phyloP scores from a whole-genome alignment of 2,797 vertebrate genomes.

The Eurystomus glaucurus region DNA sequence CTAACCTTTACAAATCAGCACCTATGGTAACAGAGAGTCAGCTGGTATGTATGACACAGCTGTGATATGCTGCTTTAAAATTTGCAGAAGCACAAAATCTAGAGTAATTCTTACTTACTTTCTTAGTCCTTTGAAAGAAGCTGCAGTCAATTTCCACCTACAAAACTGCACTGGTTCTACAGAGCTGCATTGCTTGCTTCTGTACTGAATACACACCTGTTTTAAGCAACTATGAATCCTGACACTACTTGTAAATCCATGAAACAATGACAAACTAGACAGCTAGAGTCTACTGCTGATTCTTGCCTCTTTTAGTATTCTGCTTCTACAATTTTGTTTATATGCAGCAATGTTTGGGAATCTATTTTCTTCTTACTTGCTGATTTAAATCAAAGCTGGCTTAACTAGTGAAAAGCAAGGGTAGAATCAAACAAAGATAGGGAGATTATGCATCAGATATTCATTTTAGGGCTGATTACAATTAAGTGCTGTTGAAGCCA shows the following conservation, averaged over 20 bases:
- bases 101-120: neutral
- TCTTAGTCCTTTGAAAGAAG: neutral
- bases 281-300: neutral
- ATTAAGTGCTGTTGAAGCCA: neutral
- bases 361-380: neutral
- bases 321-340: neutral
- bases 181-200: neutral
- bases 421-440: neutral
- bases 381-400: neutral
- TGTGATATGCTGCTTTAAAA: neutral
- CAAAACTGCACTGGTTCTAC: neutral
- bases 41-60: slow-evolving; percentile 73
- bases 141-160: neutral
- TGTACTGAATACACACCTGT: neutral
- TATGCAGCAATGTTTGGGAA: neutral
- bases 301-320: neutral
- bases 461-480: neutral
- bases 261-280: neutral
- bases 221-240: neutral
- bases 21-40: slow-evolving; percentile 71
- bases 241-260: neutral
- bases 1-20: slow-evolving; percentile 74
- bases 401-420: neutral
- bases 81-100: neutral
- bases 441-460: neutral